Evolutionary conservation across 2,113 vertebrate genomes (phyloP).

Genomic region (Takifugu flavidus): DNA sequence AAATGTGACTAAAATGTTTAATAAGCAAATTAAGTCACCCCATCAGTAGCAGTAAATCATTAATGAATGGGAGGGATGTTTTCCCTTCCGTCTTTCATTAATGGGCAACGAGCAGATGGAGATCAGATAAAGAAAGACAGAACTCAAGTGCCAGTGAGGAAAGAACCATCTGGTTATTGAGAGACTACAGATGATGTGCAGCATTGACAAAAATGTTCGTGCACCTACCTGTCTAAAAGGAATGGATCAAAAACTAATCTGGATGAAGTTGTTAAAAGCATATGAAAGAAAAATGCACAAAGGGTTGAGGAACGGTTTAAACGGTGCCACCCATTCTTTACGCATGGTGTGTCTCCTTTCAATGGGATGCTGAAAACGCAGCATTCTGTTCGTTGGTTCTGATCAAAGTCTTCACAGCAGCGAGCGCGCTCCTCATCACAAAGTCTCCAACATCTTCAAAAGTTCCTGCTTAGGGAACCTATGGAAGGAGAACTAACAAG

Average conservation of each 20-base stretch:
- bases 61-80: slow-evolving; percentile 35
- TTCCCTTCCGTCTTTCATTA: slow-evolving; percentile 27
- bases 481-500: slow-evolving; percentile 57
- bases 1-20: slow-evolving; percentile 35
- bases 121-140: slow-evolving; percentile 19
- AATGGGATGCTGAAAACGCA: slow-evolving; percentile 29
- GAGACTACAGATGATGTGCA: slow-evolving; percentile 23
- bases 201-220: slow-evolving; percentile 21
- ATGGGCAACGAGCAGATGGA: slow-evolving; percentile 9
- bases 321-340: no score
- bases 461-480: slow-evolving; percentile 36
- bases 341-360: slow-evolving; percentile 16
- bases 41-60: slow-evolving; percentile 57
- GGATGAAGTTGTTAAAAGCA: not conserved
- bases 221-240: slow-evolving; percentile 16
- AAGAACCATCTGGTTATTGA: slow-evolving; percentile 22
- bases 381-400: slow-evolving; percentile 30
- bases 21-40: slow-evolving; percentile 46
- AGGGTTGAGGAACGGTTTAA: no score
- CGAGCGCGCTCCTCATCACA: slow-evolving; percentile 39
- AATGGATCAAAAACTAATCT: slow-evolving; percentile 16
- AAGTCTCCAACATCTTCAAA: slow-evolving; percentile 59
- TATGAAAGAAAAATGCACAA: no score
- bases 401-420: slow-evolving; percentile 41
- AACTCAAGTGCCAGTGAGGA: slow-evolving; percentile 28